These are phyloP conservation scores for Dasypus novemcinctus DNA, from an alignment of 2,113 vertebrate species.

Conservation along the genomic window DNA sequence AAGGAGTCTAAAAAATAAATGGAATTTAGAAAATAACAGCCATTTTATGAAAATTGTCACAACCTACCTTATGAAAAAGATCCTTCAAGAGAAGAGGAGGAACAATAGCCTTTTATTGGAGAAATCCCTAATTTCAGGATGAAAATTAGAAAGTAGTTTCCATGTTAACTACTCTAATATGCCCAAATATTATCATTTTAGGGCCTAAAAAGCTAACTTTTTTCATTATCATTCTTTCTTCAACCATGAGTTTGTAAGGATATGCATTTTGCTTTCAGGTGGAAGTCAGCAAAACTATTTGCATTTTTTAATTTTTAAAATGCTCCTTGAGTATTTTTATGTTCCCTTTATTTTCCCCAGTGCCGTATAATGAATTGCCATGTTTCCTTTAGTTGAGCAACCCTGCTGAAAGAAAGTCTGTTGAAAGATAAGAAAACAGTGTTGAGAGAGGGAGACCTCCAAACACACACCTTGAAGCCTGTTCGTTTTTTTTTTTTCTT, in stretches of 20 bases:
- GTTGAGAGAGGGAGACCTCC: background rate
- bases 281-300: background rate
- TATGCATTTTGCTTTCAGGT: background rate
- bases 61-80: background rate
- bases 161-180: background rate
- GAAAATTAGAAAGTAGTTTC: background rate
- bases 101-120: background rate
- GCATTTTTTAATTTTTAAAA: background rate
- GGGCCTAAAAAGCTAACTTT: background rate
- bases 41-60: background rate
- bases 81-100: background rate
- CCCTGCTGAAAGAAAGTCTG: background rate
- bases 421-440: background rate
- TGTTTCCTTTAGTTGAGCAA: background rate
- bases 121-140: background rate
- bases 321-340: background rate
- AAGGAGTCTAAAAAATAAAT: too few species aligned
- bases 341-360: background rate
- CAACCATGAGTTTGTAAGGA: background rate
- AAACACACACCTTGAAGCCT: background rate
- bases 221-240: background rate
- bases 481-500: background rate
- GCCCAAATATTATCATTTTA: background rate
- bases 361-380: background rate
- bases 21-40: background rate